Evolutionary conservation across 2,797 vertebrate species (phyloP).

Genomic region (Urocyon cinereoargenteus): DNA sequence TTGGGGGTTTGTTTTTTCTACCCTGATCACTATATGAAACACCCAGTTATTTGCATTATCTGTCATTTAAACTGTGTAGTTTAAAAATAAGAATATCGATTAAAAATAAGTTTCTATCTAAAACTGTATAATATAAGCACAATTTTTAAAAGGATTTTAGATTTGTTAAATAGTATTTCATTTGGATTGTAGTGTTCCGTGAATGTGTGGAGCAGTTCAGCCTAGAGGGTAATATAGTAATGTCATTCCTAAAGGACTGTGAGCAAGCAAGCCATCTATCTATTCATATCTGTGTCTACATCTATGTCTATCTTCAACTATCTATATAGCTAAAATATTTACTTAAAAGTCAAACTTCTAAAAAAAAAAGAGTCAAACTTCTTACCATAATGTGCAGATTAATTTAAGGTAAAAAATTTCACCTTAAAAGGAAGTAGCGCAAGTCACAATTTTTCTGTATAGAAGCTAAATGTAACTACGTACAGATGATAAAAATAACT

Average conservation of each 20-base stretch:
- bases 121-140: background rate
- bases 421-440: background rate
- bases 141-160: background rate
- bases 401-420: background rate
- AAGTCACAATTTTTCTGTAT: background rate
- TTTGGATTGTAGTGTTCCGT: background rate
- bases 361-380: background rate
- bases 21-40: background rate
- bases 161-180: background rate
- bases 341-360: background rate
- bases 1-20: background rate
- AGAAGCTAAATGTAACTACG: background rate
- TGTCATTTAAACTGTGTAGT: background rate
- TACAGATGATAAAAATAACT: background rate
- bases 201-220: background rate
- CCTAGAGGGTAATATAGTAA: background rate
- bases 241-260: background rate
- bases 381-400: background rate
- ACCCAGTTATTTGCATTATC: background rate
- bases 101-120: background rate
- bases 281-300: background rate
- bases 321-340: background rate
- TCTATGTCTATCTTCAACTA: background rate
- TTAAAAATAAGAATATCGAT: background rate
- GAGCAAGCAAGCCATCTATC: background rate